Conservation (phyloP, 1,140 invertebrate genomes). For the Caligus rogercresseyi region DNA sequence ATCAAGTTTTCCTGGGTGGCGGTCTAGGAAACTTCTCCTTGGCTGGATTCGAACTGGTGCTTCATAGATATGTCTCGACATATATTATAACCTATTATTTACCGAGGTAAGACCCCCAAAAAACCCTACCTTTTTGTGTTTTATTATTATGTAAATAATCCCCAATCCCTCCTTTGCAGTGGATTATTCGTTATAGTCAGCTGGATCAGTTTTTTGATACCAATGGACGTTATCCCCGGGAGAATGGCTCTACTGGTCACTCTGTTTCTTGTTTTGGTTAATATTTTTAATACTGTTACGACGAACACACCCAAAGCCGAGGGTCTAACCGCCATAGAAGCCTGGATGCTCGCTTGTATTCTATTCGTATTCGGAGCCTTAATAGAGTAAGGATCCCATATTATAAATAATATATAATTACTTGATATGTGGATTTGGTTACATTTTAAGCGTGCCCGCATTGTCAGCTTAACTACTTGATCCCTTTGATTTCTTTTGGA, state of each 20-base stretch:
- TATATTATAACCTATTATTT: slow-evolving; percentile 20
- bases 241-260: slow-evolving; percentile 21
- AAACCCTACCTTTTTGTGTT: no score
- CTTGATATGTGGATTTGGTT: background rate
- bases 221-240: slow-evolving; percentile 21
- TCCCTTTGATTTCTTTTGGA: no score
- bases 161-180: background rate
- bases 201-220: slow-evolving; percentile 21
- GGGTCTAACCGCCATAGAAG: slow-evolving; percentile 19
- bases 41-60: slow-evolving; percentile 19
- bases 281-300: slow-evolving; percentile 20
- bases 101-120: slow-evolving; percentile 1
- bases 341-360: slow-evolving; percentile 20
- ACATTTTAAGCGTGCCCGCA: background rate
- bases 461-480: background rate
- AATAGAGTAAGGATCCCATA: slow-evolving; percentile 19
- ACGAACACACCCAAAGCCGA: slow-evolving; percentile 20
- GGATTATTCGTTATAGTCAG: slow-evolving; percentile 21
- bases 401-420: background rate
- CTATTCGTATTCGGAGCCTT: slow-evolving; percentile 20
- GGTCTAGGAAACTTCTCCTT: slow-evolving; percentile 17
- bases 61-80: slow-evolving; percentile 19
- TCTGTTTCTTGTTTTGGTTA: slow-evolving; percentile 21
- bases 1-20: slow-evolving; percentile 14
- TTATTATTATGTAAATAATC: background rate